Evolutionary conservation across 2,888 invertebrate species (phyloP), one percentile per base, ranked within the genome.

Genomic region (Odiellus spinosus): DNA sequence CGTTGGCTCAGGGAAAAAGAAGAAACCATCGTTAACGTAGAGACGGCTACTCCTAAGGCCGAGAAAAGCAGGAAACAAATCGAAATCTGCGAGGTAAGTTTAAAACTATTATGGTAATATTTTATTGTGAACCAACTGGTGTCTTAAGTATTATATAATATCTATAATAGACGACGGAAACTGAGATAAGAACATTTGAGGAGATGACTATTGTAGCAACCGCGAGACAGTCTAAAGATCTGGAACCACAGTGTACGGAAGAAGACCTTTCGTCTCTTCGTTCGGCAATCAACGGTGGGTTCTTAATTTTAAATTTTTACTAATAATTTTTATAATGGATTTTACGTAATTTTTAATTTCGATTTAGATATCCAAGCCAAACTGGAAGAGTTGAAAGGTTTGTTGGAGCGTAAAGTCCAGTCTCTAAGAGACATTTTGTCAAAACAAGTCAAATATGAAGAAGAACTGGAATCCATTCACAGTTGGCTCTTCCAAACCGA

Each of bases 401-500:
- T 82, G 59, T 76, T 80, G 21, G 74, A 75, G 45, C 78, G 80
- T 46, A 82, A 82, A 58, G 73, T 80, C 51, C 73, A 76, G 49
- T 75, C 77, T 1, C 66, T 88, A 20, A 74, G 73, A 35, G 81
- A 82, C 66, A 70, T 84, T 11, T 67, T 85, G 11, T 77, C 80
- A 63, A 78, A 80, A 12, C 75, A 90, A 50, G 81, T 77, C 59
- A 75, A 80, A 41, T 85, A 87, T 58, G 91, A 93, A 66, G 74
- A 73, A 39, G 80, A 83, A 50, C 73, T 84, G 42, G 80, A 82
- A 48, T 78, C 79, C 59, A 80, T 85, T 61, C 78, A 82, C 54
- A 77, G 82, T 58, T 93, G 91, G 91, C 70, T 90, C 35, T 82
- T 84, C 56, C 84, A 91, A 67, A 85, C 85, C 21, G 88, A 90